Evolutionary conservation across 2,113 vertebrate species (phyloP).

Genomic region (Ageneiosus marmoratus): DNA sequence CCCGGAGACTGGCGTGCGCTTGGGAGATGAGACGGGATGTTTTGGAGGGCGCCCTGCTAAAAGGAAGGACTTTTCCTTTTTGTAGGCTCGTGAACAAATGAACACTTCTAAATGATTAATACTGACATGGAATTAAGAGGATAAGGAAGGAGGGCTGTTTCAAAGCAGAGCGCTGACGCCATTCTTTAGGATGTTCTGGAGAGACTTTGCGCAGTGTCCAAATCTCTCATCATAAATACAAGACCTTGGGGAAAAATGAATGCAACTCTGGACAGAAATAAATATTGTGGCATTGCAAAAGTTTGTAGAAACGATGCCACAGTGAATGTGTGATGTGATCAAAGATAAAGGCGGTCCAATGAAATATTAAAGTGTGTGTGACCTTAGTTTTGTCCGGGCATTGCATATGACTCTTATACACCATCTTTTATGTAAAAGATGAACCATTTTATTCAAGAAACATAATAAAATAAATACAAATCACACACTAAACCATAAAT

Average conservation of each 20-base stretch:
- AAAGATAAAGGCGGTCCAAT: too few species aligned
- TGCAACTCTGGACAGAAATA: too few species aligned
- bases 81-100: not conserved
- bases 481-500: not conserved
- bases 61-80: constrained; percentile 21
- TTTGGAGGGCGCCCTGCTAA: not conserved
- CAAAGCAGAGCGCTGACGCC: not conserved
- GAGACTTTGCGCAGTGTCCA: too few species aligned
- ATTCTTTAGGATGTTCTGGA: too few species aligned
- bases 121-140: not conserved
- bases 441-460: not conserved
- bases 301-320: too few species aligned
- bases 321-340: too few species aligned
- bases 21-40: constrained; percentile 19
- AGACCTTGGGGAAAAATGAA: too few species aligned
- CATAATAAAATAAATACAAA: not conserved
- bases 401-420: too few species aligned
- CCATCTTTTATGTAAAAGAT: not conserved
- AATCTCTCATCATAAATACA: too few species aligned
- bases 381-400: too few species aligned
- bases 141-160: not conserved
- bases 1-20: constrained; percentile 53
- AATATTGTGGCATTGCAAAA: too few species aligned
- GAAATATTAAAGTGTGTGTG: too few species aligned
- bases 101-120: not conserved